These are phyloP conservation scores for Prunella strophiata DNA, from an alignment of 2,797 vertebrate genomes.

Conservation along the genomic window DNA sequence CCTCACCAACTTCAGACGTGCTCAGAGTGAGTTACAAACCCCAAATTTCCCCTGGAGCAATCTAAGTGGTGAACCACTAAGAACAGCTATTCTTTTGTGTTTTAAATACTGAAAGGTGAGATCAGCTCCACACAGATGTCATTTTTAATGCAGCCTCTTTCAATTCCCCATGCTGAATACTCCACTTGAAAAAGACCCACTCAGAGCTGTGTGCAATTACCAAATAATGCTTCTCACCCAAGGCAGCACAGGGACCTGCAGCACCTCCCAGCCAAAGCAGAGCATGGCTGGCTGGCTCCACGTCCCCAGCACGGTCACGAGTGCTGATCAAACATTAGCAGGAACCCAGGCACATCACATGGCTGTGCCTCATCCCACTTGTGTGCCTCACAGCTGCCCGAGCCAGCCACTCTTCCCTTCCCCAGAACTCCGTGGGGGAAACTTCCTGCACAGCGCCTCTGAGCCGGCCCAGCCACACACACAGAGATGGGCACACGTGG, in stretches of 20 bases:
- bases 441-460: neutral
- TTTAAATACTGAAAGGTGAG: neutral
- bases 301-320: neutral
- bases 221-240: neutral
- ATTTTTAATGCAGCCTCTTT: neutral
- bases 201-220: rapidly evolving
- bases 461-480: neutral
- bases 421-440: neutral
- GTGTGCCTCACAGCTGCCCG: neutral
- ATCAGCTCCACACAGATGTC: neutral
- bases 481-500: rapidly evolving
- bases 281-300: neutral
- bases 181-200: neutral
- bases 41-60: neutral
- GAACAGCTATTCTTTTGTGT: neutral
- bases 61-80: neutral
- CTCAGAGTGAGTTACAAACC: neutral
- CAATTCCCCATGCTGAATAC: neutral
- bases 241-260: neutral
- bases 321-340: neutral
- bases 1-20: neutral
- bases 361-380: neutral
- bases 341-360: neutral
- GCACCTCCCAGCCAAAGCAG: neutral
- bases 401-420: neutral